These are phyloP conservation scores for Petaurus breviceps DNA, from an alignment of 2,113 vertebrate species.

Conservation along the genomic window DNA sequence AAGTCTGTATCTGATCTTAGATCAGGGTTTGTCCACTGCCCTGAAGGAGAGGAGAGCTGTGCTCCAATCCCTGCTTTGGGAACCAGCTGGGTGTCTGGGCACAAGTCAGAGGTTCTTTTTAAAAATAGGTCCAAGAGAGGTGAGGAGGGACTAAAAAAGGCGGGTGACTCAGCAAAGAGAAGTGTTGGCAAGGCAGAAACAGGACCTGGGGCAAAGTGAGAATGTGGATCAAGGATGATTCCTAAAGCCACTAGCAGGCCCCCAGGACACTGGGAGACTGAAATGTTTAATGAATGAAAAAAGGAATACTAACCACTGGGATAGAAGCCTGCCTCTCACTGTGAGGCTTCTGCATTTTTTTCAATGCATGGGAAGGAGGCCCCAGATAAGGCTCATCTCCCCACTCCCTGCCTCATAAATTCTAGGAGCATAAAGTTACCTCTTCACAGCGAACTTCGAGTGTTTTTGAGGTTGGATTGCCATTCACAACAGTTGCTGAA, in stretches of 20 bases:
- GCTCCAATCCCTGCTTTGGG: not conserved
- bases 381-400: not conserved
- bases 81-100: not conserved
- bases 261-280: not conserved
- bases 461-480: conserved; percentile 83
- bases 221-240: not conserved
- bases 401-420: not conserved
- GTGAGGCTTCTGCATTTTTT: not conserved
- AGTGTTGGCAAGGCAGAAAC: not conserved
- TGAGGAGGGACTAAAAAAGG: not conserved
- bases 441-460: conserved; percentile 87
- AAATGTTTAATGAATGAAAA: not conserved
- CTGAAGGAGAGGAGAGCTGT: not conserved
- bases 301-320: not conserved
- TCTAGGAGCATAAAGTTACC: conserved; percentile 75
- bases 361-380: not conserved
- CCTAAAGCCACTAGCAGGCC: not conserved
- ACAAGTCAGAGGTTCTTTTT: not conserved
- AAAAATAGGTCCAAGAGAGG: not conserved
- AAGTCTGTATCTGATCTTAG: not conserved
- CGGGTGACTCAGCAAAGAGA: not conserved
- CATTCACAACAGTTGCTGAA: conserved; percentile 85
- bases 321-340: not conserved
- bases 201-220: not conserved
- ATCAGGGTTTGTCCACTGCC: not conserved